Evolutionary conservation across 2,113 vertebrate species (phyloP).

Genomic region (Poecile atricapillus): DNA sequence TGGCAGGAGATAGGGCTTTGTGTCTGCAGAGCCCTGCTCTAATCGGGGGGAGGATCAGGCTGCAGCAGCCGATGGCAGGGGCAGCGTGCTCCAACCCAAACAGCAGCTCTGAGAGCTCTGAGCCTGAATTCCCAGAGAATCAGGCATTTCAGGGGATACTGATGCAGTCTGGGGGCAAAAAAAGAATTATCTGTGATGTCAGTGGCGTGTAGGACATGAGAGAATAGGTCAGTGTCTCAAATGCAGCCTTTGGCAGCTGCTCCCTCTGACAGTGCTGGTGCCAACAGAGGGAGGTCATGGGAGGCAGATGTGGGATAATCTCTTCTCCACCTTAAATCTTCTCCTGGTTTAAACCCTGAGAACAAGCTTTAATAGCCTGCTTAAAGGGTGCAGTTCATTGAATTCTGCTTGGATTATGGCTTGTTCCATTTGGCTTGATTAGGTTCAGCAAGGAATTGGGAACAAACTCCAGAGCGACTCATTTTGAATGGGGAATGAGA

Average conservation of each 20-base stretch:
- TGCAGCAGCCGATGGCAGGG: background rate
- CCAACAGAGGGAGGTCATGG: background rate
- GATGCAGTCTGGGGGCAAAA: background rate
- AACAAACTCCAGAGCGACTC: background rate
- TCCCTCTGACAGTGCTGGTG: background rate
- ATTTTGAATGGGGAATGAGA: background rate
- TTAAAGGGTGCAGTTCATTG: constrained; percentile 35
- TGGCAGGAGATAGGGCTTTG: background rate
- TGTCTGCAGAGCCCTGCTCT: constrained; percentile 13
- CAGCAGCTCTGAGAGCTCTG: background rate
- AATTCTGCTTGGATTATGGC: constrained; percentile 30
- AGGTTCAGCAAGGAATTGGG: constrained; percentile 16
- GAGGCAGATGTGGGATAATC: constrained; percentile 49
- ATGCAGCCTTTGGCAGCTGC: background rate
- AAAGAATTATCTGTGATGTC: background rate
- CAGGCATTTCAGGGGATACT: background rate
- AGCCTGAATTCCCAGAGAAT: background rate
- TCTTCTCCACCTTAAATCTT: constrained; percentile 14
- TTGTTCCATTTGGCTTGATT: constrained; percentile 36
- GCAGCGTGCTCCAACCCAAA: rapidly evolving
- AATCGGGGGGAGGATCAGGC: constrained; percentile 10
- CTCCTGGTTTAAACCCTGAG: constrained; percentile 7
- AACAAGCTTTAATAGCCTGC: constrained; percentile 13
- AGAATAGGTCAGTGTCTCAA: background rate
- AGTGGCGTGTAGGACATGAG: rapidly evolving